A percentile compares a stretch with the other conserved stretches of the same genome.
Evolutionary conservation across 2,797 vertebrate genomes (phyloP).

Genomic region (Delichon dasypus): DNA sequence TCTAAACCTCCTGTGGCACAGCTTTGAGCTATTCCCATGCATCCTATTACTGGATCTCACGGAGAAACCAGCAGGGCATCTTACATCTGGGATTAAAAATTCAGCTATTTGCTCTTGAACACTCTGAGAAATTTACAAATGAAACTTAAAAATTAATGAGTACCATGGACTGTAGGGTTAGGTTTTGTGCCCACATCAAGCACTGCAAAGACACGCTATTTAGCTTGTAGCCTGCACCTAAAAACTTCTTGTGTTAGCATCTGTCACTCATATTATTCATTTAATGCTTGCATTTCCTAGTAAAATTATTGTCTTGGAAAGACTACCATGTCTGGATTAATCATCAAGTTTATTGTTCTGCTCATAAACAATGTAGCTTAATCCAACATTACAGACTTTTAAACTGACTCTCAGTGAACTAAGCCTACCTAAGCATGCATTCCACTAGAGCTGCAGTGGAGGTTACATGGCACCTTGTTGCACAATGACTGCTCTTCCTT

Average conservation of each 20-base stretch:
- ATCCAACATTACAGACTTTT: not conserved
- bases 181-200: not conserved
- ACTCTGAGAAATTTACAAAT: not conserved
- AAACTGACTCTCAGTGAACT: not conserved
- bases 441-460: not conserved
- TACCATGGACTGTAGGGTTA: accelerated
- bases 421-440: not conserved
- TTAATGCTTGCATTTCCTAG: not conserved
- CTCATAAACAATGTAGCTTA: not conserved
- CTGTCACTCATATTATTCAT: not conserved
- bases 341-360: not conserved
- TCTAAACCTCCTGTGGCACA: not conserved
- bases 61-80: not conserved
- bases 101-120: not conserved
- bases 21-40: not conserved
- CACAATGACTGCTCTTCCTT: accelerated
- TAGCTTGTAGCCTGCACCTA: not conserved
- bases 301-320: not conserved
- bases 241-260: not conserved
- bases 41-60: not conserved
- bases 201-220: not conserved
- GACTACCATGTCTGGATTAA: not conserved
- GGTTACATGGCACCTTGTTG: accelerated
- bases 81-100: not conserved
- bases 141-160: not conserved